Evolutionary conservation across 2,888 invertebrate genomes (phyloP).

Genomic region (Gnatocerus cornutus): DNA sequence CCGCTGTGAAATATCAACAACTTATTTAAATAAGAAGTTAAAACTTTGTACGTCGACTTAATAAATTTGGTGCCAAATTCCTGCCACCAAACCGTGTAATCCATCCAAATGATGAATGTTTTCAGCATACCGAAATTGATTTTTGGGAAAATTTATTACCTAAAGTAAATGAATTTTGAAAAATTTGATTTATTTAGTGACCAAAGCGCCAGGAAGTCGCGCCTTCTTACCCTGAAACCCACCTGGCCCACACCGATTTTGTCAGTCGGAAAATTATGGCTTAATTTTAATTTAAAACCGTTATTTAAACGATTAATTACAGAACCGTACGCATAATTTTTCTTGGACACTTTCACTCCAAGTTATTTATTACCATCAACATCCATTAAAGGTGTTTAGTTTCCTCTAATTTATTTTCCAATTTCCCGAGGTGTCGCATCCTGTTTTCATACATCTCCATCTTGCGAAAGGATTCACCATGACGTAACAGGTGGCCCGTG

Average conservation of each 20-base stretch:
- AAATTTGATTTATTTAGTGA: slow-evolving; percentile 28
- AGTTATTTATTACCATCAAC: slow-evolving; percentile 20
- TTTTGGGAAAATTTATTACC: slow-evolving; percentile 13
- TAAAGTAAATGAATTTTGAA: slow-evolving; percentile 21
- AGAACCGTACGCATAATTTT: slow-evolving; percentile 8
- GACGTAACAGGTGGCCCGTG: not conserved
- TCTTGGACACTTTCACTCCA: slow-evolving; percentile 31
- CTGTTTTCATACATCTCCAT: slow-evolving; percentile 27
- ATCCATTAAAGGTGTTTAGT: slow-evolving; percentile 23
- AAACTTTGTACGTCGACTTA: not conserved
- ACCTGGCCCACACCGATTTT: slow-evolving; percentile 22
- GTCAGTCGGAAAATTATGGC: slow-evolving; percentile 25
- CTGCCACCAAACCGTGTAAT: not conserved
- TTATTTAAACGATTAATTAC: slow-evolving; percentile 31
- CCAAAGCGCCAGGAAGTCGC: slow-evolving; percentile 13
- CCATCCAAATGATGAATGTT: slow-evolving; percentile 7
- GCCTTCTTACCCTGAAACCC: slow-evolving; percentile 17
- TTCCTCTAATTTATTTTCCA: slow-evolving; percentile 32
- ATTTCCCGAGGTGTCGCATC: slow-evolving; percentile 24
- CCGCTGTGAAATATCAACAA: too few species aligned
- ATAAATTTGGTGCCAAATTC: not conserved
- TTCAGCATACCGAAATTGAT: slow-evolving; percentile 11
- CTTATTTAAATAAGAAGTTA: too few species aligned
- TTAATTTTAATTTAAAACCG: slow-evolving; percentile 32
- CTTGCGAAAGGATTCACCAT: not conserved